These are phyloP conservation scores for Microctonus brassicae DNA, from an alignment of 2,888 invertebrate species.

Conservation along the genomic window DNA sequence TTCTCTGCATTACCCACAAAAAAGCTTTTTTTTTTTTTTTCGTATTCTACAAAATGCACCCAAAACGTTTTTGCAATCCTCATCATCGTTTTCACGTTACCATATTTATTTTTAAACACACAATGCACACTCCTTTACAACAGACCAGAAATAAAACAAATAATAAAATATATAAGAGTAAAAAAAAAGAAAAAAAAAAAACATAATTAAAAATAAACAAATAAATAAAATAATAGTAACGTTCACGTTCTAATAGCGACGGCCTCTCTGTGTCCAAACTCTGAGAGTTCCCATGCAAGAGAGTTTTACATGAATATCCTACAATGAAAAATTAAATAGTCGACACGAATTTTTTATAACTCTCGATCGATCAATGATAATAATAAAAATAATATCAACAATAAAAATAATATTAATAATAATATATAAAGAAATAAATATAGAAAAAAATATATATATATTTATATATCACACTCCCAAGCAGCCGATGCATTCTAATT, in stretches of 20 bases:
- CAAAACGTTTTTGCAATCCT: slow-evolving; percentile 22
- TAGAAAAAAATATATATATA: slow-evolving; percentile 25
- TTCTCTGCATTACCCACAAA: slow-evolving; percentile 18
- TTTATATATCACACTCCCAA: slow-evolving; percentile 38
- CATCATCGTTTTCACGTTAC: slow-evolving; percentile 18
- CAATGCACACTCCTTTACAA: slow-evolving; percentile 38
- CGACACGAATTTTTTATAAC: background rate
- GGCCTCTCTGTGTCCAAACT: slow-evolving; percentile 67
- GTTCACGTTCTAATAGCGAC: slow-evolving; percentile 38
- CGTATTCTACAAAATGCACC: slow-evolving; percentile 29
- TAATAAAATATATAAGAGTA: slow-evolving; percentile 18
- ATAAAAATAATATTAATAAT: no score
- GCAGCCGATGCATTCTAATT: slow-evolving; percentile 24
- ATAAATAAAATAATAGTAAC: slow-evolving; percentile 35
- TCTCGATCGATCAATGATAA: background rate
- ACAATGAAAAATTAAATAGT: slow-evolving; percentile 34
- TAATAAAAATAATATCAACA: no score
- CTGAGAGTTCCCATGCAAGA: slow-evolving; percentile 60
- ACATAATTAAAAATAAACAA: slow-evolving; percentile 20
- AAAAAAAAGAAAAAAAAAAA: slow-evolving; percentile 29
- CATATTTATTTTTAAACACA: slow-evolving; percentile 31
- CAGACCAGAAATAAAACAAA: slow-evolving; percentile 37
- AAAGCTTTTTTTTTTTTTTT: slow-evolving; percentile 28
- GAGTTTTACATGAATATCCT: slow-evolving; percentile 46
- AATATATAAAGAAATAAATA: slow-evolving; percentile 10